Base-by-base conservation (phyloP, 2,888 invertebrate species). In the Himalopsyche kuldschensis region DNA sequence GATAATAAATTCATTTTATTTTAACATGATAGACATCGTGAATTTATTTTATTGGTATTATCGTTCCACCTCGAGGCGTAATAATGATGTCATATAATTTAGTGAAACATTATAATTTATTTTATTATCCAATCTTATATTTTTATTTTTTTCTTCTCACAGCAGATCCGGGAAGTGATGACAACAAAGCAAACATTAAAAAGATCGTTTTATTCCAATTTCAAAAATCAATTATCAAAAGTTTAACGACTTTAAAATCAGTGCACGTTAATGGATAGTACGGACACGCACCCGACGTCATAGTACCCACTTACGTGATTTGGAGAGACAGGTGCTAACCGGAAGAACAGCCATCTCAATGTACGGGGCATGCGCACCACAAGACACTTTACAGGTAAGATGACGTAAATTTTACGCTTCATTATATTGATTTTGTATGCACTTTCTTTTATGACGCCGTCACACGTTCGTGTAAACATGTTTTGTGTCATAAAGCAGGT, bases 141-240 rank as follows among this genome's bases (percentile, higher is more conserved):
- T 69, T 75, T 80, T 78, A 55, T 48, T 82, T 63, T 41, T 77
- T 76, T 69, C 81, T 35, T 82, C 75, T 55, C 81, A 20, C 31
- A 17, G 63, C 84, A 85, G 85, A 85, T 85, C 85, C 84, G 84
- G 84, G 83, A 84, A 85, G 84, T 84, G 83, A 48, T 35, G 46
- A 35, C 41, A 35, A 47, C 55, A 48, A 55, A 83, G 78, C 35
- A 81, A 80, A 11, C 24, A 27, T 48, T 48, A 63, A 30, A 46
- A 77, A 77, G 63, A 80, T 80, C 80, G 80, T 83, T 30, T 46
- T n/a, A 30, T 48, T 46, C 5, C 6, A 79, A 48, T 63, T 31
- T 27, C 17, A 3, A 31, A 41, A 79, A 47, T 15, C 20, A 79
- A 79, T 17, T 31, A 48, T 30, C 55, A 24, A 79, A 79, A 47